Evolutionary conservation across 2,888 invertebrate genomes (phyloP).

Genomic region (Drosophila incognita): DNA sequence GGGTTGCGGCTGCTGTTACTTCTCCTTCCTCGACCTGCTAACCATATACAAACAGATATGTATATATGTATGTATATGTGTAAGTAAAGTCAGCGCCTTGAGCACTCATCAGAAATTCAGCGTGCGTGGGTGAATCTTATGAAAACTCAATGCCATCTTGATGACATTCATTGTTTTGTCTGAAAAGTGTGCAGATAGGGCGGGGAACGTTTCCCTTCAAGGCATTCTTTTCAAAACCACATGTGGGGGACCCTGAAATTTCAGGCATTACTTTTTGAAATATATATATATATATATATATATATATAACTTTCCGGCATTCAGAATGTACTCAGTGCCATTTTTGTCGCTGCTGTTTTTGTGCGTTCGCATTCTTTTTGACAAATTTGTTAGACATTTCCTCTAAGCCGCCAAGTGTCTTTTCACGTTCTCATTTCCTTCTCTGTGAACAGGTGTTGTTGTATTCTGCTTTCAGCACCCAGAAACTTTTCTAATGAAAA

Average conservation of each 20-base stretch:
- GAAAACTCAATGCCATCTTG: conserved; percentile 73
- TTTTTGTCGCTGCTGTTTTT: not conserved
- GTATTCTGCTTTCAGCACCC: conserved; percentile 14
- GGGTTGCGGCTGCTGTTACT: conserved; percentile 35
- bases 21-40: not conserved
- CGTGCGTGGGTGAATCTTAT: conserved; percentile 72
- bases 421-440: conserved; percentile 56
- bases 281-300: conserved; percentile 14
- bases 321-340: conserved; percentile 20
- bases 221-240: conserved; percentile 37
- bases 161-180: conserved; percentile 79
- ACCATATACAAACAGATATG: not conserved
- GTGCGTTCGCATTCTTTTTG: conserved; percentile 4
- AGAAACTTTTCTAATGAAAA: conserved; percentile 69
- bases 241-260: conserved; percentile 37
- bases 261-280: conserved; percentile 45
- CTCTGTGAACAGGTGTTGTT: conserved; percentile 41
- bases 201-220: not conserved
- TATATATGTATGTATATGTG: not conserved
- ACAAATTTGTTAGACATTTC: conserved; percentile 35
- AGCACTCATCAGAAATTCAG: conserved; percentile 72
- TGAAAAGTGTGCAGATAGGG: conserved; percentile 4
- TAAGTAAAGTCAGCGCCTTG: conserved; percentile 36
- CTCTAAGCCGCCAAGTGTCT: conserved; percentile 43
- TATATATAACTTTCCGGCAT: conserved; percentile 41